Conservation (phyloP, 2,797 vertebrate genomes). For the Falco novaeseelandiae region DNA sequence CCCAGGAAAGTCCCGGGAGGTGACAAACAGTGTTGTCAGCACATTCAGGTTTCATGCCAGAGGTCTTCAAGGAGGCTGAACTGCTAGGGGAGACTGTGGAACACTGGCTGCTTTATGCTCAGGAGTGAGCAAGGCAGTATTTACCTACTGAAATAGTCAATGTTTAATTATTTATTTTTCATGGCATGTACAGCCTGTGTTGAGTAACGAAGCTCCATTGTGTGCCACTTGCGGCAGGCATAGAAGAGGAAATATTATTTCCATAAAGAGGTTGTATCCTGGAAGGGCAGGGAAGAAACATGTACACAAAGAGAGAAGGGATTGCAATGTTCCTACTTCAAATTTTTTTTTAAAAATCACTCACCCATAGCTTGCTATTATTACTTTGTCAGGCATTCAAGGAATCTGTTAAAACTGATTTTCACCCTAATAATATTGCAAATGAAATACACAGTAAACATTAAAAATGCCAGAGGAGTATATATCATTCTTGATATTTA, state of each 20-base stretch:
- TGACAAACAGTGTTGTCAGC: background rate
- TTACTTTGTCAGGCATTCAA: background rate
- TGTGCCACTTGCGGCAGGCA: background rate
- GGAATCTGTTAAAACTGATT: background rate
- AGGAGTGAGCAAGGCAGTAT: background rate
- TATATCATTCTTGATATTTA: background rate
- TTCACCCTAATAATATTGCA: background rate
- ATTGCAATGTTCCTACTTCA: background rate
- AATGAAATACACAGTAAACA: background rate
- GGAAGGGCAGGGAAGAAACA: background rate
- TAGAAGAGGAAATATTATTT: background rate
- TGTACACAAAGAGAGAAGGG: background rate
- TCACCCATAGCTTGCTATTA: background rate
- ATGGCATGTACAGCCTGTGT: background rate
- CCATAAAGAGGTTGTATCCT: background rate
- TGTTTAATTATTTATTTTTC: conserved; percentile 6
- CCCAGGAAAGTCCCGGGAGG: background rate
- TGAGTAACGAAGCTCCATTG: background rate
- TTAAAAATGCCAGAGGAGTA: background rate
- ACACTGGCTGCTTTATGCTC: background rate
- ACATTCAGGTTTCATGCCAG: accelerated
- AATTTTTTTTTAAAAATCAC: no score
- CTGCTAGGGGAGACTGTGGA: background rate
- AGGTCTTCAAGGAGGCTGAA: background rate
- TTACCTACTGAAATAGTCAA: background rate